These are phyloP conservation scores for Sardinella longiceps DNA, from an alignment of 2,797 vertebrate species.

Conservation along the genomic window DNA sequence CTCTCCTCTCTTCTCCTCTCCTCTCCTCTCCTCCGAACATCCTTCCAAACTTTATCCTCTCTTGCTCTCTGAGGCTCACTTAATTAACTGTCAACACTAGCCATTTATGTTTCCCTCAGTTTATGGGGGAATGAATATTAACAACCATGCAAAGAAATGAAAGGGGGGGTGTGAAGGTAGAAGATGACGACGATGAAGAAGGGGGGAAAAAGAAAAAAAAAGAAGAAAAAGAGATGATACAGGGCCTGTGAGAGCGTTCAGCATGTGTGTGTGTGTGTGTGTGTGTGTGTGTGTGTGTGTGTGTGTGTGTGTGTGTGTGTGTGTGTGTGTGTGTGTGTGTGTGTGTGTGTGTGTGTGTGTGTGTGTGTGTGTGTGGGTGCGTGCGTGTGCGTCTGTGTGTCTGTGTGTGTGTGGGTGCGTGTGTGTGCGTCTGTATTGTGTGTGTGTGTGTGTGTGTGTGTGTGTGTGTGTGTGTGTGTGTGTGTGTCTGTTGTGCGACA, in stretches of 20 bases:
- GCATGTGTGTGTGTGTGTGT: neutral
- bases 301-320: slow-evolving; percentile 4
- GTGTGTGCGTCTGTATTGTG: too few species aligned
- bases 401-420: neutral
- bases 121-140: slow-evolving; percentile 55
- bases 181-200: neutral
- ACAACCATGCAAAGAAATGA: slow-evolving; percentile 33
- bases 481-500: slow-evolving; percentile 37
- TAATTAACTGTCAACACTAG: slow-evolving; percentile 62
- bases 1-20: too few species aligned
- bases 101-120: slow-evolving; percentile 57
- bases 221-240: neutral
- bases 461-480: slow-evolving; percentile 11
- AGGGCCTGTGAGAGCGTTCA: neutral
- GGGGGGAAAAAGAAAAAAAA: neutral
- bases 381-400: too few species aligned
- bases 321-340: slow-evolving; percentile 17
- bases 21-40: neutral
- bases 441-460: slow-evolving; percentile 13
- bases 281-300: slow-evolving; percentile 17
- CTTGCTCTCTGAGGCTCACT: slow-evolving; percentile 51
- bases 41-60: slow-evolving; percentile 44
- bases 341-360: slow-evolving; percentile 12
- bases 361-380: slow-evolving; percentile 11
- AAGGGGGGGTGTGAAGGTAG: neutral